phyloP scores from a whole-genome alignment of 2,113 vertebrate species.

The Hassar affinis region DNA sequence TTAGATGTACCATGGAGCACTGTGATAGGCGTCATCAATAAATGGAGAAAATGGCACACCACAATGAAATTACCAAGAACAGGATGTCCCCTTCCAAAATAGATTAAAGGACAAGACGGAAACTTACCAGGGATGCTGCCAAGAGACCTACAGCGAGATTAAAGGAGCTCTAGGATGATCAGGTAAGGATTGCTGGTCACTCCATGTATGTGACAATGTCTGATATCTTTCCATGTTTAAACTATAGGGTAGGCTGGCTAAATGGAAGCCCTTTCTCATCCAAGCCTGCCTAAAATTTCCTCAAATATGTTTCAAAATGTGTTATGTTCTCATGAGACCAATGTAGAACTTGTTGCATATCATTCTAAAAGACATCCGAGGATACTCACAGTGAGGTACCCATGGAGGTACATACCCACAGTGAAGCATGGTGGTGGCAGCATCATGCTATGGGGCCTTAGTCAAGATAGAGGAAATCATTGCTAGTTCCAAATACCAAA shows the following conservation, averaged over 20 bases:
- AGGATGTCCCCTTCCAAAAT: background rate
- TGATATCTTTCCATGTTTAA: background rate
- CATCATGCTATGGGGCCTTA: background rate
- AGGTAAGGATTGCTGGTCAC: no score
- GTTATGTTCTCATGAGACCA: background rate
- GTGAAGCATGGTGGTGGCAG: background rate
- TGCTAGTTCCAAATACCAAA: background rate
- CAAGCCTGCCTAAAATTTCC: background rate
- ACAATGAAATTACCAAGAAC: background rate
- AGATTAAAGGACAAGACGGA: background rate
- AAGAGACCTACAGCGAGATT: background rate
- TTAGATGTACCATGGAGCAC: background rate
- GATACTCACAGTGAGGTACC: background rate
- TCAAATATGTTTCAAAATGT: background rate
- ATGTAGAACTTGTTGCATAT: background rate
- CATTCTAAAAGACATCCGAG: background rate
- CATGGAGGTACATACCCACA: background rate
- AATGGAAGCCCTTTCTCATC: background rate
- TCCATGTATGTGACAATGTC: background rate
- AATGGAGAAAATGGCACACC: background rate
- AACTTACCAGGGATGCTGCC: background rate
- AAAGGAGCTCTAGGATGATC: background rate
- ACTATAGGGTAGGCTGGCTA: background rate
- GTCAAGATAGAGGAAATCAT: background rate
- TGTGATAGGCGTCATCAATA: background rate